Conservation (phyloP, 2,113 vertebrate genomes). For the Rafetus swinhoei region DNA sequence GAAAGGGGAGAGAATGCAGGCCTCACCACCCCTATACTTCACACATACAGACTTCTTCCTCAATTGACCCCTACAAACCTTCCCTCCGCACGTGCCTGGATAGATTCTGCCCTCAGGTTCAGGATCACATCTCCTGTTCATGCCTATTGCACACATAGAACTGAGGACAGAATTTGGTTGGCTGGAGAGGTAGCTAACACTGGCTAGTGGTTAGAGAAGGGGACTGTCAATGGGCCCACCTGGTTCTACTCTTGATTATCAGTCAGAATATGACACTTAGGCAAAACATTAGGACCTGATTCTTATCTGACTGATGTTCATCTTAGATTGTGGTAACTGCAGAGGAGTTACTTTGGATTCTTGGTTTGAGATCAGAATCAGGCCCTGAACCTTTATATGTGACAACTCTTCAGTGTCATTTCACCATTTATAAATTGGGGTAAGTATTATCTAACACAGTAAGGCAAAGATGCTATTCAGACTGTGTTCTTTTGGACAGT, state of each 20-base stretch:
- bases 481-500: not conserved
- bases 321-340: not conserved
- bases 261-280: rapidly evolving
- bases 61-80: too few relatives aligned
- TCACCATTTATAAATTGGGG: not conserved
- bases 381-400: not conserved
- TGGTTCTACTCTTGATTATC: rapidly evolving
- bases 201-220: not conserved
- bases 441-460: not conserved
- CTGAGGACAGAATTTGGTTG: not conserved
- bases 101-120: not conserved
- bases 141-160: not conserved
- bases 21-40: too few relatives aligned
- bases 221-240: not conserved
- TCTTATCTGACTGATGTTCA: not conserved
- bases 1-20: too few relatives aligned
- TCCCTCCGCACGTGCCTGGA: too few relatives aligned
- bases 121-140: not conserved
- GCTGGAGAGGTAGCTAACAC: not conserved
- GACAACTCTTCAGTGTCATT: not conserved
- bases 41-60: too few relatives aligned
- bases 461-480: not conserved
- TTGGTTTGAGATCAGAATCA: not conserved
- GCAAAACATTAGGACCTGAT: not conserved
- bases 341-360: not conserved